Evolutionary conservation across 2,888 invertebrate species (phyloP).

Genomic region (Anodontia alba): DNA sequence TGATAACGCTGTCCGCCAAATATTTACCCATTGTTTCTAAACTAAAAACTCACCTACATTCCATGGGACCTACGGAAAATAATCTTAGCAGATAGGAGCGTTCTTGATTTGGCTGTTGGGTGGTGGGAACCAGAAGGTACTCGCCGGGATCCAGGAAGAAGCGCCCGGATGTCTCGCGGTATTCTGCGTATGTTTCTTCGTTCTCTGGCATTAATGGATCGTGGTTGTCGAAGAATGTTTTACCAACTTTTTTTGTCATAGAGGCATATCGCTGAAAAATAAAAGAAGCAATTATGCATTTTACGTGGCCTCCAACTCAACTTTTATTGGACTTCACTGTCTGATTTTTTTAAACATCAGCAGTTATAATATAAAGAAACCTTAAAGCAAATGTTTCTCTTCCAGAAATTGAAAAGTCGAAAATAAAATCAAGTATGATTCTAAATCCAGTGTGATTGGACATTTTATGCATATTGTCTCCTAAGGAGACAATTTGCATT

Average conservation of each 20-base stretch:
- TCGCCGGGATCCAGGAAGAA: slow-evolving; percentile 78
- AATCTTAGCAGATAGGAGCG: slow-evolving; percentile 72
- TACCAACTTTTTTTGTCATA: slow-evolving; percentile 57
- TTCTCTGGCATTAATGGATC: slow-evolving; percentile 79
- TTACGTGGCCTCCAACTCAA: too few species aligned
- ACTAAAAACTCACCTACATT: slow-evolving; percentile 63
- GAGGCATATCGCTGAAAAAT: slow-evolving; percentile 57
- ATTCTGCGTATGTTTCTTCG: slow-evolving; percentile 77
- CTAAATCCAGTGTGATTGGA: too few species aligned
- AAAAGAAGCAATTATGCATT: not conserved
- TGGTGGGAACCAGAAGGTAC: slow-evolving; percentile 77
- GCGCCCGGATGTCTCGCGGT: slow-evolving; percentile 73
- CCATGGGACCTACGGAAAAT: slow-evolving; percentile 74
- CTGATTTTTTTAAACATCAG: too few species aligned
- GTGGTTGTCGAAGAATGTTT: slow-evolving; percentile 70
- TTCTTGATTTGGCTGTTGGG: slow-evolving; percentile 69
- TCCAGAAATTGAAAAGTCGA: too few species aligned
- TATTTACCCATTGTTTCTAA: not conserved
- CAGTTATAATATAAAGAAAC: too few species aligned
- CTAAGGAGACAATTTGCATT: too few species aligned
- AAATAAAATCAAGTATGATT: too few species aligned
- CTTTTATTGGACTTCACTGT: too few species aligned
- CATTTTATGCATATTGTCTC: too few species aligned
- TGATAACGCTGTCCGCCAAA: not conserved
- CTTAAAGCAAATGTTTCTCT: too few species aligned